These are phyloP conservation scores for Coracias cyanogaster DNA, from an alignment of 2,797 vertebrate species.

Conservation along the genomic window DNA sequence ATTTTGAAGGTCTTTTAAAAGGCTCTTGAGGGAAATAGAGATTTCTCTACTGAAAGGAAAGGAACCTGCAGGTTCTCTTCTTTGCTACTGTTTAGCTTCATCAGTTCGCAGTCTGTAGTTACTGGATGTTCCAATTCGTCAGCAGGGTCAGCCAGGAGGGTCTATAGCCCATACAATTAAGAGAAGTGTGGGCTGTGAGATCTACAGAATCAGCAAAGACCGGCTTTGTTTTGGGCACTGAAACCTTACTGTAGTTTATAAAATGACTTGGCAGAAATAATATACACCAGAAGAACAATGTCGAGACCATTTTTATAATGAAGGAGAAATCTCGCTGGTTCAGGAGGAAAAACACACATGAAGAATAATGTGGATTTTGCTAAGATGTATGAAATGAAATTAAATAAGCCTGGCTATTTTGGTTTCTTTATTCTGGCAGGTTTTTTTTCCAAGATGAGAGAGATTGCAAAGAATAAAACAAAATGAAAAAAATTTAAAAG, in stretches of 20 bases:
- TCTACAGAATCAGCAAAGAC: neutral
- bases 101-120: neutral
- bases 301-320: neutral
- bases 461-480: neutral
- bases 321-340: neutral
- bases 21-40: slow-evolving; percentile 4
- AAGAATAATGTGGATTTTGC: neutral
- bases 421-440: neutral
- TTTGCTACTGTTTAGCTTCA: neutral
- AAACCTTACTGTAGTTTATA: neutral
- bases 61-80: neutral
- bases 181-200: neutral
- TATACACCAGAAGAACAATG: neutral
- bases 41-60: slow-evolving; percentile 17
- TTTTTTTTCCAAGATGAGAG: neutral
- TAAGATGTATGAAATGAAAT: neutral
- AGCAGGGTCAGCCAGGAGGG: neutral
- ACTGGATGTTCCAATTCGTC: neutral
- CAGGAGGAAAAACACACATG: neutral
- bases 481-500: neutral
- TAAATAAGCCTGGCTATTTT: neutral
- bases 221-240: neutral
- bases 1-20: slow-evolving; percentile 28
- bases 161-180: neutral
- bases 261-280: slow-evolving; percentile 11